Evolutionary conservation across 2,113 vertebrate genomes (phyloP).

Genomic region (Mystacornis crossleyi): DNA sequence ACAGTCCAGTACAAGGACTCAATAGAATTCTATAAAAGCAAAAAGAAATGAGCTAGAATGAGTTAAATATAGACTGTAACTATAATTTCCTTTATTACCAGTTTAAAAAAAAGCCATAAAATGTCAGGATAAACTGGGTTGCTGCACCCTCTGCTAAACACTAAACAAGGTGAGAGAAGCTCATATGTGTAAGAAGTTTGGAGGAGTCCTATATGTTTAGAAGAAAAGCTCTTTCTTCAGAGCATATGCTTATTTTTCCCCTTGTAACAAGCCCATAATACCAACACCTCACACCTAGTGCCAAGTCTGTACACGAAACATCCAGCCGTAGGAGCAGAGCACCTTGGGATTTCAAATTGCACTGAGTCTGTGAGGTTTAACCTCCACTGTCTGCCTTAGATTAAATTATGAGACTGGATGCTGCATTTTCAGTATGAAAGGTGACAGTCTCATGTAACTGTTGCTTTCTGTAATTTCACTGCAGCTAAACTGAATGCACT

Average conservation of each 20-base stretch:
- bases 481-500: background rate
- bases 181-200: accelerated
- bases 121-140: background rate
- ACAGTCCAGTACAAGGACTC: background rate
- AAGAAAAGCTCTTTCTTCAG: background rate
- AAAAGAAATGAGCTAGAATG: background rate
- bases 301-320: background rate
- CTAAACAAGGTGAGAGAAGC: background rate
- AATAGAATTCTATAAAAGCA: background rate
- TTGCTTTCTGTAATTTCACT: background rate
- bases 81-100: background rate
- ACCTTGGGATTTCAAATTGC: background rate
- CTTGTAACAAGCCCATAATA: accelerated
- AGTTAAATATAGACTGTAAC: background rate
- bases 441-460: background rate
- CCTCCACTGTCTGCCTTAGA: background rate
- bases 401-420: background rate
- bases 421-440: background rate
- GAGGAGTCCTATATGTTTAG: background rate
- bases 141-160: background rate
- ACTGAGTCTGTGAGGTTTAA: background rate
- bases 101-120: background rate
- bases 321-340: background rate
- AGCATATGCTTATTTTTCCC: background rate
- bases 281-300: background rate